phyloP scores from a whole-genome alignment of 2,113 vertebrate genomes.

The Nesospiza acunhae region DNA sequence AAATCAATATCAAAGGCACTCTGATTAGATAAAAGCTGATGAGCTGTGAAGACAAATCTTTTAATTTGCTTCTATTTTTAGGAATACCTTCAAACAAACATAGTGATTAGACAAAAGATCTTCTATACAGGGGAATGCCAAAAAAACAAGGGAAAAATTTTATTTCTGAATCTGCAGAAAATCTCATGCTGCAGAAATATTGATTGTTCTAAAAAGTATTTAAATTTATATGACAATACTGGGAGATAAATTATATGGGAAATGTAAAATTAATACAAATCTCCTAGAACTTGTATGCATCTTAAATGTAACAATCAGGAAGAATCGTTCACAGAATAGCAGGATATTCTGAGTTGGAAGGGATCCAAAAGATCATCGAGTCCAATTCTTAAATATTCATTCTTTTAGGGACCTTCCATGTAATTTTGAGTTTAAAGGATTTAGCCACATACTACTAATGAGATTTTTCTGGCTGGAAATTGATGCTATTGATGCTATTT shows the following conservation, averaged over 20 bases:
- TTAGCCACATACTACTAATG: neutral
- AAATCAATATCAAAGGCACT: slow-evolving; percentile 2
- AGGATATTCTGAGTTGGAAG: neutral
- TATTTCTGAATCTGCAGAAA: slow-evolving; percentile 9
- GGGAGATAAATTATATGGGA: neutral
- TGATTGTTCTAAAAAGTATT: neutral
- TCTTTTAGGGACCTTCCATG: neutral
- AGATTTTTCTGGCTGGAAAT: neutral
- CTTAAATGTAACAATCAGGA: neutral
- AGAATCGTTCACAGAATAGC: neutral
- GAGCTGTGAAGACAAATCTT: neutral
- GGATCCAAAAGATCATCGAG: neutral
- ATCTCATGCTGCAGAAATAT: neutral
- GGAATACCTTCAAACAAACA: slow-evolving; percentile 20
- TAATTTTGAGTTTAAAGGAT: neutral
- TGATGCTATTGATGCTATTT: neutral
- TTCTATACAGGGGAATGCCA: neutral
- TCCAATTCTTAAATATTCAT: neutral
- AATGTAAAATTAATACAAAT: neutral
- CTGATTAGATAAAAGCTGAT: slow-evolving; percentile 39
- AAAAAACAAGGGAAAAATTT: neutral
- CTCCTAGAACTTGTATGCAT: neutral
- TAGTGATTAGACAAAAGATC: slow-evolving; percentile 6
- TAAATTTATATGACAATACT: neutral
- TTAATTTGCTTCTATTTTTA: slow-evolving; percentile 48